phyloP scores from a whole-genome alignment of 2,888 invertebrate genomes.

The Clusia tigrina region DNA sequence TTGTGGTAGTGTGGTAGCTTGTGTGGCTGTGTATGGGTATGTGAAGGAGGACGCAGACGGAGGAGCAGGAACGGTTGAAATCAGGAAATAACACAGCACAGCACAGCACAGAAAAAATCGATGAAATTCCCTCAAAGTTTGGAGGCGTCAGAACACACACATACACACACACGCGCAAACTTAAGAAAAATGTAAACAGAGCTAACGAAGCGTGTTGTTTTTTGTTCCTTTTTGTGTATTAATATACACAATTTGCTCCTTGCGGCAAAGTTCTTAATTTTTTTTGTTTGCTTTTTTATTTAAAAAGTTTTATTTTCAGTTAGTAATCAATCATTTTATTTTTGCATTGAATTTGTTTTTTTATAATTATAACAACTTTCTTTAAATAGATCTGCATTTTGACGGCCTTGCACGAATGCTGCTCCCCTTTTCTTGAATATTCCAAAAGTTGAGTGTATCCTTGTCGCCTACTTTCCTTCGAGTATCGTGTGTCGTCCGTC shows the following conservation, averaged over 20 bases:
- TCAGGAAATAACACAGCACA: constrained; percentile 3
- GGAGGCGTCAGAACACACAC: not conserved
- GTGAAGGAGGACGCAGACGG: not conserved
- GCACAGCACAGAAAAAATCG: not conserved
- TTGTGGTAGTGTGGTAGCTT: constrained; percentile 43
- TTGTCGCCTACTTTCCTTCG: constrained; percentile 1
- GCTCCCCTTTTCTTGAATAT: not conserved
- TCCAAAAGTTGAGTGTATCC: constrained; percentile 1
- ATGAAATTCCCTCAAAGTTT: not conserved
- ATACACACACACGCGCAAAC: not conserved
- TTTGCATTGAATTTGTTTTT: not conserved
- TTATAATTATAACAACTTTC: not conserved
- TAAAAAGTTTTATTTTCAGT: not conserved
- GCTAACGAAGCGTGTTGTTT: too few relatives aligned
- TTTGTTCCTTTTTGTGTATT: constrained; percentile 8
- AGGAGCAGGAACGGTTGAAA: not conserved
- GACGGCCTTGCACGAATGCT: not conserved
- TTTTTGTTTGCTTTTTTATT: constrained; percentile 16
- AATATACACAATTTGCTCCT: constrained; percentile 16
- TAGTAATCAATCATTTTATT: not conserved
- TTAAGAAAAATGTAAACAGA: not conserved
- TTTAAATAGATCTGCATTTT: not conserved
- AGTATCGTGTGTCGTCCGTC: too few relatives aligned
- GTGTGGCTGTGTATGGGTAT: too few relatives aligned
- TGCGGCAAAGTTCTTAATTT: not conserved